Percentiles rank a stretch among this genome's conserved stretches.
These are phyloP conservation scores for Chirona hameri DNA, from an alignment of 2,888 invertebrate species.

Conservation along the genomic window DNA sequence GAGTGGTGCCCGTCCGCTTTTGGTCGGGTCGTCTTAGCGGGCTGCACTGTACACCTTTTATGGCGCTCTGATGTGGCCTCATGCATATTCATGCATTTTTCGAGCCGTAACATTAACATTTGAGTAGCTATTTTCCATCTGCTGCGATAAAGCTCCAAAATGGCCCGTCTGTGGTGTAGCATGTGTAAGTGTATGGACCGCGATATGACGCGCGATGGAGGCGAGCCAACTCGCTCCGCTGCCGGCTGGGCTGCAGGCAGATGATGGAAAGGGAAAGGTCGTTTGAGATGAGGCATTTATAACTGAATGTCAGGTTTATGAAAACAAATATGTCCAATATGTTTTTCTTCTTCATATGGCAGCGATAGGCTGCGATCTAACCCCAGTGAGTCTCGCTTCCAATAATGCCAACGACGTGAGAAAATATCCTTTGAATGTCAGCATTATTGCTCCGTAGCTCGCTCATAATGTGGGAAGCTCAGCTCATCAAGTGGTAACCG, in stretches of 20 bases:
- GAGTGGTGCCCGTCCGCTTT: background rate
- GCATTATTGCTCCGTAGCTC: too few species aligned
- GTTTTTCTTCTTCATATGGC: too few species aligned
- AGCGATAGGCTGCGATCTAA: too few species aligned
- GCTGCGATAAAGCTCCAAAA: background rate
- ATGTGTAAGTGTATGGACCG: background rate
- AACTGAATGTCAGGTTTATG: too few species aligned
- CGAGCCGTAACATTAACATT: conserved; percentile 12
- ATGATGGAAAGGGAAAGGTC: background rate
- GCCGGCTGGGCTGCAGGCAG: background rate
- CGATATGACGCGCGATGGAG: background rate
- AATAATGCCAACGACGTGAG: too few species aligned
- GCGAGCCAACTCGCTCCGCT: background rate
- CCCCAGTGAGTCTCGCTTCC: too few species aligned
- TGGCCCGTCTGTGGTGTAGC: background rate
- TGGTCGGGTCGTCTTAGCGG: background rate
- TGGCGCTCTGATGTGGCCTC: background rate
- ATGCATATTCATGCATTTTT: conserved; percentile 24
- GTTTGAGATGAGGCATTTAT: too few species aligned
- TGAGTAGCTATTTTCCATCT: conserved; percentile 22
- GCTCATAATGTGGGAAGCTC: too few species aligned
- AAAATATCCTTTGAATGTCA: too few species aligned
- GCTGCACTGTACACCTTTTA: conserved; percentile 2
- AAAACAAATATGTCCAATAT: too few species aligned
- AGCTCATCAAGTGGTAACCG: too few species aligned